These are phyloP conservation scores for Thunnus maccoyii DNA, from an alignment of 2,113 vertebrate genomes.

Conservation along the genomic window DNA sequence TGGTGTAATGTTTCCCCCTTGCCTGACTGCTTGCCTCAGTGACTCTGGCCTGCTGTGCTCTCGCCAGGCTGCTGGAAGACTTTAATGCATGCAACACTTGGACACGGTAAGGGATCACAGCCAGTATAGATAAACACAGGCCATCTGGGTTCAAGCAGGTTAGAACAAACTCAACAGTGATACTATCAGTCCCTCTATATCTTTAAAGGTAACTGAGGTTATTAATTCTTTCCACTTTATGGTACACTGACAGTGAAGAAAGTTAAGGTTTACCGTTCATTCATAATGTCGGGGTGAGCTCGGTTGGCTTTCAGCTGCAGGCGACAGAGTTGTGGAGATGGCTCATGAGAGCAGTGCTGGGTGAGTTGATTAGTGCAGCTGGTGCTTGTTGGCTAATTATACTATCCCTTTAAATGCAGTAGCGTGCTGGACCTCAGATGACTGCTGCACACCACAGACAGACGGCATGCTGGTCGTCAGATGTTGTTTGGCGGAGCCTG, in stretches of 20 bases:
- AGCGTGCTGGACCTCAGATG: too few species aligned
- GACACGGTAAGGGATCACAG: slow-evolving; percentile 62
- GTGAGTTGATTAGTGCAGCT: too few species aligned
- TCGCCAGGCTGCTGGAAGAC: slow-evolving; percentile 51
- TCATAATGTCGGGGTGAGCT: background rate
- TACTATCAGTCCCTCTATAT: slow-evolving; percentile 31
- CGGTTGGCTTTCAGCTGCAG: too few species aligned
- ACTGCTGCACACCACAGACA: too few species aligned
- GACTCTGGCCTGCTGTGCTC: slow-evolving; percentile 66
- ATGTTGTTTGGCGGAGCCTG: too few species aligned
- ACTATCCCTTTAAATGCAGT: too few species aligned
- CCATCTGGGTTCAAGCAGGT: slow-evolving; percentile 63
- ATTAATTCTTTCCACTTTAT: slow-evolving; percentile 42
- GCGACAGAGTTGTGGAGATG: too few species aligned
- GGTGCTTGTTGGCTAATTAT: too few species aligned
- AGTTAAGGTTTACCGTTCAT: slow-evolving; percentile 14
- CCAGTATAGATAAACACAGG: slow-evolving; percentile 68
- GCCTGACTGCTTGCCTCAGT: slow-evolving; percentile 74
- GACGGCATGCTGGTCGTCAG: too few species aligned
- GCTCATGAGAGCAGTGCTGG: too few species aligned
- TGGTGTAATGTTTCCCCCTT: slow-evolving; percentile 76
- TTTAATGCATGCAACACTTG: slow-evolving; percentile 71
- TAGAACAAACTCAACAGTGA: slow-evolving; percentile 50
- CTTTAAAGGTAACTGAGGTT: slow-evolving; percentile 58
- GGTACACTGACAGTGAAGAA: slow-evolving; percentile 13